Percentiles rank a stretch among this genome's conserved stretches.
These are phyloP conservation scores for Drosophila anomelani DNA, from an alignment of 2,888 invertebrate genomes.

Conservation along the genomic window DNA sequence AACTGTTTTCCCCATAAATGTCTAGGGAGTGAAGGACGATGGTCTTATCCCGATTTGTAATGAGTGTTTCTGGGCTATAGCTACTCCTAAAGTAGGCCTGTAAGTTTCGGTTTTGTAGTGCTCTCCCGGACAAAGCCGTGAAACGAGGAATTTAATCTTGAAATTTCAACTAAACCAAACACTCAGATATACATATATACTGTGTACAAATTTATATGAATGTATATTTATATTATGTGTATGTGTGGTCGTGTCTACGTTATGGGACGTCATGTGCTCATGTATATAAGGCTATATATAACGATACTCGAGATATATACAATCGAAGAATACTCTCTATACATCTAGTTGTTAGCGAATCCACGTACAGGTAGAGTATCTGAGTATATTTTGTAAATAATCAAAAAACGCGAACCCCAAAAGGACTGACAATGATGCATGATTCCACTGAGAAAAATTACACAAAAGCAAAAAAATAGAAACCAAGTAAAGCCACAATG, in stretches of 20 bases:
- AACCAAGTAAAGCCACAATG: conserved; percentile 48
- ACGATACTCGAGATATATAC: conserved; percentile 25
- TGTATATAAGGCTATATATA: conserved; percentile 44
- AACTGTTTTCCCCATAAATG: conserved; percentile 44
- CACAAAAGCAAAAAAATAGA: conserved; percentile 15
- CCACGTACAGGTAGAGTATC: conserved; percentile 34
- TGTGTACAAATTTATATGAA: conserved; percentile 76
- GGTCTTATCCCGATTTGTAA: conserved; percentile 17
- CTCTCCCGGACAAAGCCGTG: conserved; percentile 24
- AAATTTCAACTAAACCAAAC: conserved; percentile 55
- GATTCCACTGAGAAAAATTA: conserved; percentile 31
- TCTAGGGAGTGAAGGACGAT: conserved; percentile 21
- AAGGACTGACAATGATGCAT: conserved; percentile 65
- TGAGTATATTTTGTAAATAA: conserved; percentile 48
- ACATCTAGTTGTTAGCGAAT: conserved; percentile 63
- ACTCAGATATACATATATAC: conserved; percentile 64
- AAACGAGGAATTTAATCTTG: conserved; percentile 67
- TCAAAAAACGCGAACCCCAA: conserved; percentile 21
- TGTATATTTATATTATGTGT: conserved; percentile 54
- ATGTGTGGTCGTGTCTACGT: conserved; percentile 53
- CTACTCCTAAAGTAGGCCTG: conserved; percentile 50
- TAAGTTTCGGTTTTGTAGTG: conserved; percentile 48
- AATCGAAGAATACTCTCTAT: conserved; percentile 38
- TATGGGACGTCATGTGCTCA: conserved; percentile 47
- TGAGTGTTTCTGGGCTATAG: conserved; percentile 36